Conservation (phyloP, 2,797 vertebrate species). For the Harpagifer antarcticus region DNA sequence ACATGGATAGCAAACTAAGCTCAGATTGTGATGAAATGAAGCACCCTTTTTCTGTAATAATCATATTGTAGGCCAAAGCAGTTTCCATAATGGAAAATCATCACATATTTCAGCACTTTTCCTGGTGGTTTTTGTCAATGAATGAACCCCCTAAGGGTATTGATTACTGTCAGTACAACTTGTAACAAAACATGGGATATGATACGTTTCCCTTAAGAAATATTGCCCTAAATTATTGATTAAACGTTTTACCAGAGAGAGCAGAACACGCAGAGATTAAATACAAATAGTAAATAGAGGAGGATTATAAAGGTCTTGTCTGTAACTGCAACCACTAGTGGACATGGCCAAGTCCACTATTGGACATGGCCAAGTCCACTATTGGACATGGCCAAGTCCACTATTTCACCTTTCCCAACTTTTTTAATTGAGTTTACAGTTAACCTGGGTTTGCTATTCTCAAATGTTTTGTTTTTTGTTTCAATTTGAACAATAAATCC, state of each 20-base stretch:
- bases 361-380: not conserved
- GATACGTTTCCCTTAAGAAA: not conserved
- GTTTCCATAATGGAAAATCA: not conserved
- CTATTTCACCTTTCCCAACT: not conserved
- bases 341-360: not conserved
- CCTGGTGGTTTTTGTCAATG: not conserved
- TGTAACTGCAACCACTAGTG: not conserved
- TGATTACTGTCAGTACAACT: not conserved
- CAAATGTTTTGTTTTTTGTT: not conserved
- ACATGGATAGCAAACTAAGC: not conserved
- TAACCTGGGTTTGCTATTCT: not conserved
- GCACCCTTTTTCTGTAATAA: not conserved
- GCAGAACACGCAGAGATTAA: no score
- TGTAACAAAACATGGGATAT: not conserved
- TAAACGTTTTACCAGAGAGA: not conserved
- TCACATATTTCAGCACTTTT: not conserved
- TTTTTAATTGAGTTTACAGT: not conserved
- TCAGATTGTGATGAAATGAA: not conserved
- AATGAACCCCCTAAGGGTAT: no score
- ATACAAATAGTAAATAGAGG: no score
- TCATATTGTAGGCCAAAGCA: not conserved
- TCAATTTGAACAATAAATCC: not conserved
- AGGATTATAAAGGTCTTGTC: not conserved
- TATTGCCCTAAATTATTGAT: not conserved
- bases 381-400: not conserved